Conservation (phyloP, 2,797 vertebrate species). For the Vireo griseus region DNA sequence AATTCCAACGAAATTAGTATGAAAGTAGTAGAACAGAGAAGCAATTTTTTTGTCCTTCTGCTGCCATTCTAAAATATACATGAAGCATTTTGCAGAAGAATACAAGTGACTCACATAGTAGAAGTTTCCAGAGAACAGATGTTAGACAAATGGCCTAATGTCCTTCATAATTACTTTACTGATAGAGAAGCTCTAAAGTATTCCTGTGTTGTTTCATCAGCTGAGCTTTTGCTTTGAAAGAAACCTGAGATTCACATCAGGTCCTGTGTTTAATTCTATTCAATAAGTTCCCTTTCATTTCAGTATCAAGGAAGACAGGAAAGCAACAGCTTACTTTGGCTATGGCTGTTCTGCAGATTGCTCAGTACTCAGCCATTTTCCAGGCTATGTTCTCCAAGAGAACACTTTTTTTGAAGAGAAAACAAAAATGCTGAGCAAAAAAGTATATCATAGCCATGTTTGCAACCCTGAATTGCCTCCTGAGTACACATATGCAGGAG, state of each 20-base stretch:
- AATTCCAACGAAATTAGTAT: neutral
- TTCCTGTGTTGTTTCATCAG: neutral
- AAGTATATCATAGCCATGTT: neutral
- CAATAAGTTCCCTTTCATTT: neutral
- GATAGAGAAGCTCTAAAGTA: neutral
- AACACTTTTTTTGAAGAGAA: neutral
- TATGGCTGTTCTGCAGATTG: neutral
- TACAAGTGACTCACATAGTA: neutral
- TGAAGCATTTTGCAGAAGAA: neutral
- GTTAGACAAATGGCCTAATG: neutral
- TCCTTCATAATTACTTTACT: neutral
- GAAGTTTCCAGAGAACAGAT: neutral
- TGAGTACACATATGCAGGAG: neutral
- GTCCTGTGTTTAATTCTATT: neutral
- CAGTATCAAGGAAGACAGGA: neutral
- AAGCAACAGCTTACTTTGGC: neutral
- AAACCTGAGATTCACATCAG: neutral
- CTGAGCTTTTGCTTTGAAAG: neutral
- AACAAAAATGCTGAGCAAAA: neutral
- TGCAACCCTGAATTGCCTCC: neutral
- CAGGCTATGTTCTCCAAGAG: neutral
- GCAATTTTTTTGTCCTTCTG: neutral
- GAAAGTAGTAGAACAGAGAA: neutral
- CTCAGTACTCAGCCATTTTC: neutral
- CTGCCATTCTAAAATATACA: neutral